A percentile compares a stretch with the other conserved stretches of the same genome.
These are phyloP conservation scores for Tetrao urogallus DNA, from an alignment of 2,113 vertebrate species.

Conservation along the genomic window DNA sequence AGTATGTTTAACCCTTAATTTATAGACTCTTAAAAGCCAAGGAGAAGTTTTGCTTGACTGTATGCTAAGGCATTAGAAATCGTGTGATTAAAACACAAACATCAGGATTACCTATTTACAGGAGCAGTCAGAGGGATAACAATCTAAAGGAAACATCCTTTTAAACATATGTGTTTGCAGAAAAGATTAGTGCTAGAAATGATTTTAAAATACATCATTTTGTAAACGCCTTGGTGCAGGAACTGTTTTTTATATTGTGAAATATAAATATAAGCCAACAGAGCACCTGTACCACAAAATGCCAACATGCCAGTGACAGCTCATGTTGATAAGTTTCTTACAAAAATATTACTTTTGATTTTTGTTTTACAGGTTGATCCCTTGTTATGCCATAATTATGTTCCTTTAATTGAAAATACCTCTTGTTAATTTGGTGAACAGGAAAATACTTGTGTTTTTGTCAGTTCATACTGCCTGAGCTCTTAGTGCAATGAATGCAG, in stretches of 20 bases:
- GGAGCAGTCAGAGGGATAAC: background rate
- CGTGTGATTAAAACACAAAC: background rate
- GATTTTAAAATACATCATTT: background rate
- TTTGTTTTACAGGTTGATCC: background rate
- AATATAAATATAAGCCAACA: background rate
- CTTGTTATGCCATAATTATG: background rate
- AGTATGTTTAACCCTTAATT: slow-evolving; percentile 75
- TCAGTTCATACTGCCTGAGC: background rate
- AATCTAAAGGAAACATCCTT: slow-evolving; percentile 37
- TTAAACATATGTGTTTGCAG: slow-evolving; percentile 4
- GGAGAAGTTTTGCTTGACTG: background rate
- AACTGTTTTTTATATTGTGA: background rate
- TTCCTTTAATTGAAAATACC: background rate
- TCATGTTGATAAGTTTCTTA: background rate
- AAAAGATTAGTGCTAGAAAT: slow-evolving; percentile 51
- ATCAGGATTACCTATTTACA: background rate
- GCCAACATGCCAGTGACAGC: background rate
- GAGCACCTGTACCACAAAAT: background rate
- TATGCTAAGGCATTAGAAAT: slow-evolving; percentile 8
- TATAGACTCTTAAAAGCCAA: background rate
- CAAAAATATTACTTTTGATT: background rate
- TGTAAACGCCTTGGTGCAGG: slow-evolving; percentile 13
- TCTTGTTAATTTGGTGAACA: background rate
- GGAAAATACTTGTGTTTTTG: background rate
- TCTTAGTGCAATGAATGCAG: background rate